phyloP scores from a whole-genome alignment of 2,797 vertebrate genomes.

The Dipus sagitta region DNA sequence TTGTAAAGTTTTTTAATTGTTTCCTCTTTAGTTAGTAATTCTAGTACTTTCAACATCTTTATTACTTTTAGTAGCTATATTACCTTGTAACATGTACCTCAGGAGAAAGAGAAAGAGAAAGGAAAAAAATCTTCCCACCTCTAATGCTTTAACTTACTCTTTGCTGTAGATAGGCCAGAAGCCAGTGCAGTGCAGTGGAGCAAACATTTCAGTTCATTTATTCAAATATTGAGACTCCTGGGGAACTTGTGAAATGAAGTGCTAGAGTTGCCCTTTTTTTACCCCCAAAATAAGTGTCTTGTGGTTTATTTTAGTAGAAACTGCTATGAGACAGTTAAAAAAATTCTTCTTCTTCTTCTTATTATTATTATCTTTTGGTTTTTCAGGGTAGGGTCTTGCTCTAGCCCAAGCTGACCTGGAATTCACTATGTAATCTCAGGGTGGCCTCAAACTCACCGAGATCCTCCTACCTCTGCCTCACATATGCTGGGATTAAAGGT shows the following conservation, averaged over 20 bases:
- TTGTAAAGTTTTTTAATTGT: slow-evolving; percentile 50
- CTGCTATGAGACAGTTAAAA: slow-evolving; percentile 58
- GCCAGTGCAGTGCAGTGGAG: neutral
- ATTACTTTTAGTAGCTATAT: slow-evolving; percentile 36
- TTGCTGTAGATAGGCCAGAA: slow-evolving; percentile 12
- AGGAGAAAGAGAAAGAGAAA: slow-evolving; percentile 28
- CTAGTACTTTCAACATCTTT: slow-evolving; percentile 27
- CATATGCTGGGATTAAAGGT: too few species aligned
- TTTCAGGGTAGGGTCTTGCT: neutral
- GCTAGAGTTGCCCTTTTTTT: slow-evolving; percentile 63
- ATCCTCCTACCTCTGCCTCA: too few species aligned
- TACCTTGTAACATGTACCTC: slow-evolving; percentile 28
- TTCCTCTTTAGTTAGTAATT: slow-evolving; percentile 45
- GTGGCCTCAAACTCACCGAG: too few species aligned
- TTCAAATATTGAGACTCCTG: slow-evolving; percentile 40
- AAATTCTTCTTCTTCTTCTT: neutral
- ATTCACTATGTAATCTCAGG: too few species aligned
- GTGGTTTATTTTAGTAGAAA: neutral
- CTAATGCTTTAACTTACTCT: slow-evolving; percentile 16
- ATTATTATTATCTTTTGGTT: too few species aligned
- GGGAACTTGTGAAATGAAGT: slow-evolving; percentile 45
- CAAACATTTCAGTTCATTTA: slow-evolving; percentile 30
- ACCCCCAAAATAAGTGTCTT: slow-evolving; percentile 39
- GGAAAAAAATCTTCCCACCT: slow-evolving; percentile 28
- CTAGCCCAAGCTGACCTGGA: too few species aligned